These are phyloP conservation scores for Cylas formicarius DNA, from an alignment of 1,140 invertebrate species.

Conservation along the genomic window DNA sequence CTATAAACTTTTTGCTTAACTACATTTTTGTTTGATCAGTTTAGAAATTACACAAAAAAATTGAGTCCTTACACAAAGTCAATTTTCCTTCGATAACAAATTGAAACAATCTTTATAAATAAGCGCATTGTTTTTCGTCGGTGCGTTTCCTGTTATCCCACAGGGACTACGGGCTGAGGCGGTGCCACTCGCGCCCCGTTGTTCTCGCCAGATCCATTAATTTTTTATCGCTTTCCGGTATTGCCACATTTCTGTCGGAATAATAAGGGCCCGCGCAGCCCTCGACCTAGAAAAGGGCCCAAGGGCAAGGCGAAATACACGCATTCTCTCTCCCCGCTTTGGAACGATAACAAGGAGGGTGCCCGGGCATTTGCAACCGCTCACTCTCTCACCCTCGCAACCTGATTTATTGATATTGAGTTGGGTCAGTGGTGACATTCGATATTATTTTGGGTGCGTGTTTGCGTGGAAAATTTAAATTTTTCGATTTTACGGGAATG, in stretches of 20 bases:
- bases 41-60: too few relatives aligned
- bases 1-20: too few relatives aligned
- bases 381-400: too few relatives aligned
- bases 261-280: conserved; percentile 17
- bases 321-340: too few relatives aligned
- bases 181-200: too few relatives aligned
- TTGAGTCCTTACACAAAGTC: conserved; percentile 9
- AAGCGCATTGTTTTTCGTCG: too few relatives aligned
- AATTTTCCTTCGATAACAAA: conserved; percentile 26
- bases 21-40: too few relatives aligned
- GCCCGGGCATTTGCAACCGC: conserved; percentile 13
- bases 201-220: conserved; percentile 21
- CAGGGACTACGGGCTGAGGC: too few relatives aligned
- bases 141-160: too few relatives aligned
- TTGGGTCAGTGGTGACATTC: conserved; percentile 14
- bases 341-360: conserved; percentile 3
- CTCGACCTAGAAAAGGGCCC: conserved; percentile 7
- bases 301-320: too few relatives aligned
- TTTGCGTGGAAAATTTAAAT: conserved; percentile 3
- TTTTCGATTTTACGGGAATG: neutral
- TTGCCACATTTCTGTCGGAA: conserved; percentile 14
- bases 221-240: conserved; percentile 22
- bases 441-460: neutral
- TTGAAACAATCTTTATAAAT: conserved; percentile 24
- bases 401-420: conserved; percentile 16